Evolutionary conservation across 2,797 vertebrate species (phyloP).

Genomic region (Enteromius viviparus): DNA sequence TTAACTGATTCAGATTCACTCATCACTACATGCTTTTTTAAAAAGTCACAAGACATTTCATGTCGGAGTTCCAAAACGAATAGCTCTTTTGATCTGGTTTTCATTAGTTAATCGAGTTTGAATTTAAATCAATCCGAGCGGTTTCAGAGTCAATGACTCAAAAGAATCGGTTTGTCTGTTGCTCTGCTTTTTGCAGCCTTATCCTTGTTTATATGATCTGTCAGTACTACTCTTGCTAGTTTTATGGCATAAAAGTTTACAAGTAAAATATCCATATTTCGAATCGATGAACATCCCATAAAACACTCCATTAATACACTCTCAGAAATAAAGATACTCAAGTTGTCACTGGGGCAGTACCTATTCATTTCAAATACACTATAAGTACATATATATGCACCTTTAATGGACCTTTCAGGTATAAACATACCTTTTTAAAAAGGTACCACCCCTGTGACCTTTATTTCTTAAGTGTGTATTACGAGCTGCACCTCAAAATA

Average conservation of each 20-base stretch:
- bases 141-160: background rate
- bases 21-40: background rate
- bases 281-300: background rate
- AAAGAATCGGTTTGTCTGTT: background rate
- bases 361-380: too few relatives aligned
- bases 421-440: too few relatives aligned
- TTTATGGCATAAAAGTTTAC: background rate
- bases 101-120: background rate
- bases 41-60: background rate
- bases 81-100: background rate
- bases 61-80: background rate
- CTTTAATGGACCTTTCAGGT: too few relatives aligned
- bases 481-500: background rate
- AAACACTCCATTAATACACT: background rate
- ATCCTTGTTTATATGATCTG: background rate
- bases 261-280: background rate
- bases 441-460: too few relatives aligned
- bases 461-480: too few relatives aligned
- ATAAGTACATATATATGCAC: too few relatives aligned
- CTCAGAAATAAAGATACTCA: too few relatives aligned
- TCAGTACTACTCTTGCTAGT: background rate
- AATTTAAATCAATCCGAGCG: background rate
- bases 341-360: too few relatives aligned
- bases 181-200: background rate
- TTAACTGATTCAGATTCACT: background rate